Conservation (phyloP, 2,888 invertebrate species). For the Ellobium chinense region DNA sequence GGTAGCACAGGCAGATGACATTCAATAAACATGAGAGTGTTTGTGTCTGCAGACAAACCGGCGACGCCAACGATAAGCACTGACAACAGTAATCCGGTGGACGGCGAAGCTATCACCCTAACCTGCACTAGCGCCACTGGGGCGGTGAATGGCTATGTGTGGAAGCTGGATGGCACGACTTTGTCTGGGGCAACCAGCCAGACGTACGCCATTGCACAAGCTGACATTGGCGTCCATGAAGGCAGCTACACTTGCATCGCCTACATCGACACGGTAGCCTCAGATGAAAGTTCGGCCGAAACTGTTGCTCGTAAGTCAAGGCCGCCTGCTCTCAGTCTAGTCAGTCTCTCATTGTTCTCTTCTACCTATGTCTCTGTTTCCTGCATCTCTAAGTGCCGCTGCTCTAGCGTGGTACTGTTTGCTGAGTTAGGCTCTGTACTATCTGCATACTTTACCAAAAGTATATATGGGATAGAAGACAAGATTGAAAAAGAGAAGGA, state of each 20-base stretch:
- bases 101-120: neutral
- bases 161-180: neutral
- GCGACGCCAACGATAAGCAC: neutral
- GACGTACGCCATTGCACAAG: neutral
- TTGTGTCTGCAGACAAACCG: neutral
- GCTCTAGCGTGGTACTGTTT: neutral
- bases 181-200: neutral
- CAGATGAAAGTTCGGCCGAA: neutral
- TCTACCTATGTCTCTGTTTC: neutral
- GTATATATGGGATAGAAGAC: too few species aligned
- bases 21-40: too few species aligned
- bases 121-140: neutral
- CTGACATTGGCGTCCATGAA: neutral
- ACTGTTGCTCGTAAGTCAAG: neutral
- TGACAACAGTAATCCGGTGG: neutral
- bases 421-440: neutral
- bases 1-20: too few species aligned
- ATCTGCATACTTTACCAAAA: neutral
- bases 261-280: neutral
- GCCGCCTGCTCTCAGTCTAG: neutral
- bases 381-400: neutral
- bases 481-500: too few species aligned
- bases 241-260: neutral
- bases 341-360: neutral
- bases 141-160: neutral